phyloP scores from a whole-genome alignment of 2,888 invertebrate species.

The Holacanthella duospinosa region DNA sequence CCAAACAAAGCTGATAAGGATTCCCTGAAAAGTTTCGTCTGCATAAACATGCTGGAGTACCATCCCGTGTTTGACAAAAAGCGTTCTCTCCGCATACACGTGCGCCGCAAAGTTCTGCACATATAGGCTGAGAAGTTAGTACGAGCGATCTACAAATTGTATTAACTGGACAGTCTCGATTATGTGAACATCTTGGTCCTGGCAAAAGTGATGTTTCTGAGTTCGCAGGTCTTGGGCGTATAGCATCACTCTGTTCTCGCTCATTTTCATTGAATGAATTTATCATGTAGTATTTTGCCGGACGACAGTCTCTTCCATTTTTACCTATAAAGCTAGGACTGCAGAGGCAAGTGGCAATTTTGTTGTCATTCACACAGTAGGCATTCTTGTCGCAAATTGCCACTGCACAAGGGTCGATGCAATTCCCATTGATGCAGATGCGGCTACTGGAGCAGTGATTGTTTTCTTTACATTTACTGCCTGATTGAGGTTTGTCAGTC shows the following conservation, averaged over 20 bases:
- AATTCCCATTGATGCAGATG: conserved; percentile 2
- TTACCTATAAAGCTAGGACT: neutral
- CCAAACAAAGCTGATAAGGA: conserved; percentile 18
- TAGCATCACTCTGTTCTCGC: neutral
- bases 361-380: neutral
- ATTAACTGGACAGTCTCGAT: conserved; percentile 19
- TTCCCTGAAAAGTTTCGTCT: conserved; percentile 18
- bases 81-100: conserved; percentile 22
- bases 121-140: neutral
- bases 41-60: too few relatives aligned
- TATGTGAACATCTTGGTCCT: conserved; percentile 13
- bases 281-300: conserved; percentile 7
- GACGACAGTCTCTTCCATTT: neutral
- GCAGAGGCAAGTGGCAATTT: neutral
- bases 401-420: neutral
- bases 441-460: neutral
- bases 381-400: neutral
- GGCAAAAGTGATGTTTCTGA: neutral
- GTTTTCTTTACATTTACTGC: neutral
- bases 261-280: neutral
- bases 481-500: neutral
- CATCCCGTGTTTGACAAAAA: conserved; percentile 15
- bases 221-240: neutral
- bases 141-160: conserved; percentile 5
- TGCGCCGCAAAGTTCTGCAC: conserved; percentile 22